Percentiles rank a stretch among this genome's conserved stretches.
phyloP scores from a whole-genome alignment of 2,113 vertebrate genomes.

The Rissa tridactyla region DNA sequence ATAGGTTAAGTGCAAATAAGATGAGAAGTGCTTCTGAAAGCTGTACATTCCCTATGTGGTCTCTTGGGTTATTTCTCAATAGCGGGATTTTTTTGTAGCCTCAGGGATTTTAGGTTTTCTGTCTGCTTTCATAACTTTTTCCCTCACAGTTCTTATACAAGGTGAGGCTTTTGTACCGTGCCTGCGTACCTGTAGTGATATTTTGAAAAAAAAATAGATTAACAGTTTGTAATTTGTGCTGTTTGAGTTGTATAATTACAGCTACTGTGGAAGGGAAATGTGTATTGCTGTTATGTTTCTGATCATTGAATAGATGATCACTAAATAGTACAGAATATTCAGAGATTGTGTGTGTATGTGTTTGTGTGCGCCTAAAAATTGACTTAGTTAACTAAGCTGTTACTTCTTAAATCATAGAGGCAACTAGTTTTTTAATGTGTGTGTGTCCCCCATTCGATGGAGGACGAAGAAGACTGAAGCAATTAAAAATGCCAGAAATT shows the following conservation, averaged over 20 bases:
- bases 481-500: conserved; percentile 36
- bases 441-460: not conserved
- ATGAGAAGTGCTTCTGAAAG: conserved; percentile 85
- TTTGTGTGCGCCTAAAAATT: not conserved
- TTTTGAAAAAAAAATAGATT: conserved; percentile 76
- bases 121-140: conserved; percentile 76
- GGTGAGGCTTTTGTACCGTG: conserved; percentile 78
- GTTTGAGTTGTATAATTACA: conserved; percentile 25
- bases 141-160: conserved; percentile 79
- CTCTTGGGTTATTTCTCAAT: conserved; percentile 85
- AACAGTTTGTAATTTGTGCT: conserved; percentile 71
- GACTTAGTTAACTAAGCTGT: not conserved
- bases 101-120: conserved; percentile 82
- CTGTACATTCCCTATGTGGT: conserved; percentile 85
- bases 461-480: conserved; percentile 19
- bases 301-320: conserved; percentile 14
- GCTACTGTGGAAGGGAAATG: conserved; percentile 1
- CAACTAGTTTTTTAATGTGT: not conserved
- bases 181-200: conserved; percentile 72
- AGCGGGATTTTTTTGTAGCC: conserved; percentile 83
- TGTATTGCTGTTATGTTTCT: conserved; percentile 11
- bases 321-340: conserved; percentile 46
- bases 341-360: not conserved
- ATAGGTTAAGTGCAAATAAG: conserved; percentile 84
- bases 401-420: not conserved